phyloP scores from a whole-genome alignment of 2,113 vertebrate genomes.

The Limnothrissa miodon region DNA sequence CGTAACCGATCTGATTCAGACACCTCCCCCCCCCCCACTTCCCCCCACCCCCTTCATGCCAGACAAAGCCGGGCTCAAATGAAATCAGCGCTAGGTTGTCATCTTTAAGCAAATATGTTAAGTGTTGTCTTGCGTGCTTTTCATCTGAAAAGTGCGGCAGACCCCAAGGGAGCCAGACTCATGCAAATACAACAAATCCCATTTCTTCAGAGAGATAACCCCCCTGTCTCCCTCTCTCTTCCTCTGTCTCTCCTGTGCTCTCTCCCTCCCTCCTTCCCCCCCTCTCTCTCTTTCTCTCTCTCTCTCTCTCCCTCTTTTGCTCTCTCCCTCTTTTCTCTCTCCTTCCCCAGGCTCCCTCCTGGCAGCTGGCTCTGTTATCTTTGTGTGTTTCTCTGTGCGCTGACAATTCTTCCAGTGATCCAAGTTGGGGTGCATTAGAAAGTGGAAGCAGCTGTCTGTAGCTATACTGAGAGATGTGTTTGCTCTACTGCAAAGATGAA shows the following conservation, averaged over 20 bases:
- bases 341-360: constrained; percentile 65
- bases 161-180: constrained; percentile 85
- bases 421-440: constrained; percentile 98
- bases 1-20: constrained; percentile 84
- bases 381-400: constrained; percentile 92
- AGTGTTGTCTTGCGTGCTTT: constrained; percentile 91
- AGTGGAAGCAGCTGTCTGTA: constrained; percentile 99
- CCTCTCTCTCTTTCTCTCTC: constrained; percentile 37
- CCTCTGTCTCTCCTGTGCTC: constrained; percentile 13
- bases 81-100: constrained; percentile 92
- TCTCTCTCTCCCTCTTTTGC: constrained; percentile 51
- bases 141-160: constrained; percentile 85
- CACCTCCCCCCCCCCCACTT: constrained; percentile 49
- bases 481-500: constrained; percentile 99
- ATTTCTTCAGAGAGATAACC: constrained; percentile 80
- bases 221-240: constrained; percentile 54
- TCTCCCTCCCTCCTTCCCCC: constrained; percentile 38
- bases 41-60: constrained; percentile 66
- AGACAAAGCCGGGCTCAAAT: constrained; percentile 86
- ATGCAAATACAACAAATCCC: constrained; percentile 87
- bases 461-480: constrained; percentile 97
- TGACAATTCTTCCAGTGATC: constrained; percentile 98
- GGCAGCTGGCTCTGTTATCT: constrained; percentile 98
- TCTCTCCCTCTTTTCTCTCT: constrained; percentile 44
- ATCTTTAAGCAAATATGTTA: constrained; percentile 98